Conservation (phyloP, 2,113 vertebrate genomes). For the Boulengeromyrus knoepffleri region DNA sequence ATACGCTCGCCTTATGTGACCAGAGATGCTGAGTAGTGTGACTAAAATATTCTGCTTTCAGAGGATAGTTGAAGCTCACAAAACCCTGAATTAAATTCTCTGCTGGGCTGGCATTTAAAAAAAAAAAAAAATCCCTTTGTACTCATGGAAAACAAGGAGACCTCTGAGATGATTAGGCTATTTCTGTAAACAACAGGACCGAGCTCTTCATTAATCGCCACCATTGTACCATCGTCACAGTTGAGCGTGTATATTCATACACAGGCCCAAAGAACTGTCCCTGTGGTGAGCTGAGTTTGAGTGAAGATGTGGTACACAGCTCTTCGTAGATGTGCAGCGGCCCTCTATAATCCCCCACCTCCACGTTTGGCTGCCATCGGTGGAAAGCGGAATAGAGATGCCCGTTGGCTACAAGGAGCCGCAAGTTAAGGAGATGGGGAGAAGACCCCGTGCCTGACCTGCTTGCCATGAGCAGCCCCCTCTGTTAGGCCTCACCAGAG, state of each 20-base stretch:
- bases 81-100: not conserved
- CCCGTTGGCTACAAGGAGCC: not conserved
- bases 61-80: not conserved
- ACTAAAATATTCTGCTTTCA: not conserved
- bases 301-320: not conserved
- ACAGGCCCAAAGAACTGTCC: not conserved
- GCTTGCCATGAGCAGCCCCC: not conserved
- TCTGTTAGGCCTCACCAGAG: not conserved
- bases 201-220: not conserved
- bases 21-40: not conserved
- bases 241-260: not conserved
- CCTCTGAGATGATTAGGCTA: not conserved
- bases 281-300: not conserved
- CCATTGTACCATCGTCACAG: not conserved
- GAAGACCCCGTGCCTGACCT: not conserved
- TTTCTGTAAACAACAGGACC: not conserved
- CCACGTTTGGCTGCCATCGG: not conserved
- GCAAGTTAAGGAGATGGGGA: not conserved
- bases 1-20: not conserved
- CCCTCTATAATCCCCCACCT: not conserved
- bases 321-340: not conserved
- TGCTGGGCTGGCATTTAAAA: not conserved
- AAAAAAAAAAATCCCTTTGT: not conserved
- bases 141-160: not conserved
- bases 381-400: not conserved